phyloP scores from a whole-genome alignment of 2,797 vertebrate genomes.

The Corythornis leucogaster region DNA sequence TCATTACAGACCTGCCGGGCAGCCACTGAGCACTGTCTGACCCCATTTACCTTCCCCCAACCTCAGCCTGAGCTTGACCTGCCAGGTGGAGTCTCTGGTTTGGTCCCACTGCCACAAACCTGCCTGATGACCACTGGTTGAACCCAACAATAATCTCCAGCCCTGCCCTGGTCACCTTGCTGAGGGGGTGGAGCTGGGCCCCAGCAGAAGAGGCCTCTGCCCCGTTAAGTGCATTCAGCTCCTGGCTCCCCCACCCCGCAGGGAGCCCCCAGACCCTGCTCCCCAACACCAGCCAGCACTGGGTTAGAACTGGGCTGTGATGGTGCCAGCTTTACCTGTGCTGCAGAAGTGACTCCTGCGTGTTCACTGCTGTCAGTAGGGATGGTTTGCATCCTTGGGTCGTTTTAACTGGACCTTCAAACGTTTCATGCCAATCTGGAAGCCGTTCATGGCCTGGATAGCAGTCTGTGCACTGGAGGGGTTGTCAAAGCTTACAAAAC shows the following conservation, averaged over 20 bases:
- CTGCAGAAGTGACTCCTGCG: constrained; percentile 49
- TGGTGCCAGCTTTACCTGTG: constrained; percentile 49
- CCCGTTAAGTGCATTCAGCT: not conserved
- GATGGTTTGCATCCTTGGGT: constrained; percentile 95
- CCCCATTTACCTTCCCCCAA: not conserved
- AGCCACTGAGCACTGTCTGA: not conserved
- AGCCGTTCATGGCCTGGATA: constrained; percentile 98
- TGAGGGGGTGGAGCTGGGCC: not conserved
- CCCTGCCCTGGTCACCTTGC: not conserved
- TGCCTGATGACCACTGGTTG: not conserved
- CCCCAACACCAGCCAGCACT: not conserved
- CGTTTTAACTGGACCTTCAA: constrained; percentile 98
- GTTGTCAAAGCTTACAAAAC: constrained; percentile 99
- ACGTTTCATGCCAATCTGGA: constrained; percentile 98
- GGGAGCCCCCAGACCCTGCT: not conserved
- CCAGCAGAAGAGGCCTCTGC: not conserved
- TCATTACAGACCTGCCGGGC: not conserved
- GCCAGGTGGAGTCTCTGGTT: not conserved
- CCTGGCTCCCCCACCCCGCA: not conserved
- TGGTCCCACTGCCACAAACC: not conserved
- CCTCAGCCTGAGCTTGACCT: not conserved
- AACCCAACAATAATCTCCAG: not conserved
- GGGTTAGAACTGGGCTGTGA: not conserved
- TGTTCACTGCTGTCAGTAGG: constrained; percentile 87
- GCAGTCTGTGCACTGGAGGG: constrained; percentile 96